phyloP scores from a whole-genome alignment of 2,113 vertebrate genomes.

The Apus apus region DNA sequence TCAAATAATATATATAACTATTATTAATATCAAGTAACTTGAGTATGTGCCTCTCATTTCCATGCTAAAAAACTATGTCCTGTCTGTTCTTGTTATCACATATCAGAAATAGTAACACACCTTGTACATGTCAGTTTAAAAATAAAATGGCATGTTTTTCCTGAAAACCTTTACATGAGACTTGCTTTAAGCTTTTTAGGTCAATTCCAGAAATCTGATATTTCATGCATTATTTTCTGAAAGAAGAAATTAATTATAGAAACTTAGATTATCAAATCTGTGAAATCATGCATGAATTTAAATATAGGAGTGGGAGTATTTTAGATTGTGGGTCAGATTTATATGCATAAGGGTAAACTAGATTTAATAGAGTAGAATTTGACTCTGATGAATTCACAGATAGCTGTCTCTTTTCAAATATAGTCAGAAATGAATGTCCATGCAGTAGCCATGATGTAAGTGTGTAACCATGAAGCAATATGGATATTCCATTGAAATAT shows the following conservation, averaged over 20 bases:
- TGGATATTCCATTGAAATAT: neutral
- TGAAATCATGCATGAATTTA: neutral
- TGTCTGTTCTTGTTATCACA: neutral
- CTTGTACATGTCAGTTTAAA: neutral
- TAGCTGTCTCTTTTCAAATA: neutral
- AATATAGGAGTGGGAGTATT: neutral
- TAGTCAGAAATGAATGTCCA: neutral
- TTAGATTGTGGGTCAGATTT: neutral
- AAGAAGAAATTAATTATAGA: neutral
- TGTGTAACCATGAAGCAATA: neutral
- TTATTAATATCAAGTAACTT: neutral
- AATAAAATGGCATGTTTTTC: neutral
- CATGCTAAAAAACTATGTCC: fast-evolving
- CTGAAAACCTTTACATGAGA: neutral
- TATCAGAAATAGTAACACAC: neutral
- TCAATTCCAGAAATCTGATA: neutral
- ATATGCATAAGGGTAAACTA: neutral
- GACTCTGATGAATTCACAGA: neutral
- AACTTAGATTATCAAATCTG: neutral
- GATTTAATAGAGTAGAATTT: neutral
- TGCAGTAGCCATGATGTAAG: neutral
- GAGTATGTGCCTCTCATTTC: neutral
- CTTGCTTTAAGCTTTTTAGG: neutral
- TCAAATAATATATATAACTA: neutral
- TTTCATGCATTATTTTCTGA: neutral